Base-by-base conservation (phyloP, 2,113 vertebrate genomes). In the Tupaia tana region DNA sequence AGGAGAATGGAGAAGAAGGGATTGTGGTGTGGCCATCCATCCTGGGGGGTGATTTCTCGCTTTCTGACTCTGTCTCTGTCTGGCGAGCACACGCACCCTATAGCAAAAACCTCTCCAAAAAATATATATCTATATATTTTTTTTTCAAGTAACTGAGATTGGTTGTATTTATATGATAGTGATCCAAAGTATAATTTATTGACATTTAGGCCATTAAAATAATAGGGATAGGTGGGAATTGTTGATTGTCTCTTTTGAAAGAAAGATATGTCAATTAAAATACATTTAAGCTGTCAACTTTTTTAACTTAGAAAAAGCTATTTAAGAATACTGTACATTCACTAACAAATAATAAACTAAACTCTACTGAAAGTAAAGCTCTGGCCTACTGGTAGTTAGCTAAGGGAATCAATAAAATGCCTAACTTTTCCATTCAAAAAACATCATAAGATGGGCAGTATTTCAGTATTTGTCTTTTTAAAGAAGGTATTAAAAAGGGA, bases 321-420 rank as follows among this genome's bases (percentile, higher is more conserved):
- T 54, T 56, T 91, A 20, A 89, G 54, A 94, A 95, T 66, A 95
- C 18, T 85, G 52, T 61, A 52, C 7, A 71, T 87, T 63, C 56
- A 91, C 67, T 86, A 59, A 88, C 43, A 92, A 92, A 91, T 6
- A 94, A 89, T 54, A 93, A 89, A 83, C 86, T 94, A 91, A 94
- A 75, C 34, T 86, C 12, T 86, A 95, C 27, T 96, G 94, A 79
- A 93, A 96, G 34, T 79, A 88, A 96, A 96, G 75, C 31, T 88
- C 25, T 95, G 74, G 93, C 3, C 31, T 93, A 90, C 43, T 85
- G 73, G 34, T 92, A 71, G 29, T 71, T 87, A 77, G 20, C 71
- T n/a, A 89, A 94, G 13, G 16, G 29, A 91, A 93, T 90, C 27
- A 90, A 86, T 66, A 95, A 89, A 95, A 83, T 75, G 56, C 56